Evolutionary conservation across 2,113 vertebrate genomes (phyloP), one percentile per base, ranked within the genome.

Genomic region (Herpetotheres cachinnans): DNA sequence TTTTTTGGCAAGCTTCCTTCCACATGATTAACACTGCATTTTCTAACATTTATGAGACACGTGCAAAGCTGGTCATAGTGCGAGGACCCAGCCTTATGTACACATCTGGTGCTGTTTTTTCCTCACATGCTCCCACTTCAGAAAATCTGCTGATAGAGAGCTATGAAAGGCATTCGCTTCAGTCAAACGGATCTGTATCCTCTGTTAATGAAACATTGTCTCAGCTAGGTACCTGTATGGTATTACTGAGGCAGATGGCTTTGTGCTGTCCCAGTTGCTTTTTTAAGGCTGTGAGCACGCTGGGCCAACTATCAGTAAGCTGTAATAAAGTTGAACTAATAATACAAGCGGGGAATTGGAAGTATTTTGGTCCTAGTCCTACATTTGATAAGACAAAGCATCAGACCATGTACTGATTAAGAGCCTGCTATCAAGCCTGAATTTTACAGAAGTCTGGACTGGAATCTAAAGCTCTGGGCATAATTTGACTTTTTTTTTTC

Each of bases 151-250:
- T 61, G 50, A 44, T n/a, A 52, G 46, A 50, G 10, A 61, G 4
- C 86, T 12, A 0, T 6, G 6, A 14, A 20, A n/a, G 16, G 54
- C 27, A 42, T 10, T 7, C 2, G 2, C 12, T 7, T 92, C 2
- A 0, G 29, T 69, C 58, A 72, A 7, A 18, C 50, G n/a, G 71
- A 24, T 34, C 19, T 2, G 6, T 27, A 29, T 15, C 27, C 63
- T 80, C 50, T 73, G n/a, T 3, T n/a, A 26, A 42, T 29, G 62
- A 78, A 66, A 32, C 13, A 2, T 67, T 40, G 58, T 21, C 79
- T 72, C 8, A 4, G 70, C 25, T 22, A 36, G 71, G 46, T 67
- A 52, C 24, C 24, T 29, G 16, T 10, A 42, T 25, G 46, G 49
- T 30, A 16, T 15, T 38, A 40, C 0, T 27, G 32, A 56, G 34